A percentile compares a stretch with the other conserved stretches of the same genome.
Evolutionary conservation across 2,888 invertebrate genomes (phyloP).

Genomic region (Dynastes hyllus): DNA sequence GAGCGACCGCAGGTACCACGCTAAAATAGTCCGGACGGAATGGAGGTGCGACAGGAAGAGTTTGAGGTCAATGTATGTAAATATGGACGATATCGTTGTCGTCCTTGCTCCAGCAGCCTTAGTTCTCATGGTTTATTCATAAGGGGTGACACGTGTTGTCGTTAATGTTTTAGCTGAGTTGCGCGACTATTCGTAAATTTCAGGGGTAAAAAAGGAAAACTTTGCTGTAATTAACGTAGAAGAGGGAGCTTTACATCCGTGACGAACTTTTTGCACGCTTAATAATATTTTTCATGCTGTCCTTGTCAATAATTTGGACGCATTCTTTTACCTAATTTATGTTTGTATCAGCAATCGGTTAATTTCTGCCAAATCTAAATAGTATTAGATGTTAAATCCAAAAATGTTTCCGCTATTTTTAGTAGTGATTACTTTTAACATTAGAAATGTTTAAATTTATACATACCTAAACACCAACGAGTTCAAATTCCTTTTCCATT

Average conservation of each 20-base stretch:
- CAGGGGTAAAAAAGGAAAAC: constrained; percentile 8
- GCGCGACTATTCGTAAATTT: constrained; percentile 27
- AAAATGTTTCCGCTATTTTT: too few relatives aligned
- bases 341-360: too few relatives aligned
- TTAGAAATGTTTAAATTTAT: too few relatives aligned
- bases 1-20: constrained; percentile 30
- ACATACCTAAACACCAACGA: too few relatives aligned
- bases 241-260: background rate
- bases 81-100: constrained; percentile 28
- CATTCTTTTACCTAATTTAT: too few relatives aligned
- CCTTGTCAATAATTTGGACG: background rate
- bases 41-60: constrained; percentile 1
- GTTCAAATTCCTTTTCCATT: too few relatives aligned
- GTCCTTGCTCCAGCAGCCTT: constrained; percentile 27
- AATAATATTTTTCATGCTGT: background rate
- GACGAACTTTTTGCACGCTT: background rate
- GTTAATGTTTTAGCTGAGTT: constrained; percentile 36
- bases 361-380: too few relatives aligned
- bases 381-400: too few relatives aligned
- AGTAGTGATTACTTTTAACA: too few relatives aligned
- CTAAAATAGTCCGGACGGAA: constrained; percentile 26
- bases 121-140: constrained; percentile 41
- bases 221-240: background rate
- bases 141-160: constrained; percentile 40
- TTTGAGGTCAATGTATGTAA: constrained; percentile 41